These are phyloP conservation scores for Heliornis fulica DNA, from an alignment of 2,113 vertebrate genomes.

Conservation along the genomic window DNA sequence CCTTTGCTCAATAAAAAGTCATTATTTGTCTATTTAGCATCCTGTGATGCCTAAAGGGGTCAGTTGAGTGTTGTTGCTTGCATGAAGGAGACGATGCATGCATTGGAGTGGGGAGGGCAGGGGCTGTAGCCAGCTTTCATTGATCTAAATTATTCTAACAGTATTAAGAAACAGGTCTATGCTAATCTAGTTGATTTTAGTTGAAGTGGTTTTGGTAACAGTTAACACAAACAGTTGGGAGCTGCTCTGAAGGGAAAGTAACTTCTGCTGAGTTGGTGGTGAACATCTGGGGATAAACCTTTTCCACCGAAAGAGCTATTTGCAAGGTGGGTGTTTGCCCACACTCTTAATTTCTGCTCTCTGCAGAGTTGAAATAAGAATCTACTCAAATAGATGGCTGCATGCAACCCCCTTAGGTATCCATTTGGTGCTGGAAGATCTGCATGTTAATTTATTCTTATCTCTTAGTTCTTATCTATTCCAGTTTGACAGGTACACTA, in stretches of 20 bases:
- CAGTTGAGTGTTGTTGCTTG: constrained; percentile 6
- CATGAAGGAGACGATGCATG: not conserved
- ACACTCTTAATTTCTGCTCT: not conserved
- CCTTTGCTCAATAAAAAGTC: constrained; percentile 13
- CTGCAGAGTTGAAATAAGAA: not conserved
- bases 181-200: not conserved
- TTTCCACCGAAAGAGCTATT: not conserved
- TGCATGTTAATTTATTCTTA: not conserved
- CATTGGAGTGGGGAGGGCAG: not conserved
- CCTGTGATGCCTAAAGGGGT: constrained; percentile 31
- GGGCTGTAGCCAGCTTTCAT: not conserved
- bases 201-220: not conserved
- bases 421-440: not conserved
- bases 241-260: not conserved
- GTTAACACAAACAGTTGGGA: not conserved
- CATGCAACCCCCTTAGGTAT: not conserved
- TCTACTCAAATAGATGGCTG: not conserved
- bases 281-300: not conserved
- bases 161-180: not conserved
- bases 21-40: constrained; percentile 26
- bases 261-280: not conserved
- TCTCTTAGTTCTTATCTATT: not conserved
- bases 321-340: not conserved
- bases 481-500: not conserved
- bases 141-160: not conserved